These are phyloP conservation scores for Cataglyphis altisquamis DNA, from an alignment of 2,888 invertebrate genomes.

Conservation along the genomic window DNA sequence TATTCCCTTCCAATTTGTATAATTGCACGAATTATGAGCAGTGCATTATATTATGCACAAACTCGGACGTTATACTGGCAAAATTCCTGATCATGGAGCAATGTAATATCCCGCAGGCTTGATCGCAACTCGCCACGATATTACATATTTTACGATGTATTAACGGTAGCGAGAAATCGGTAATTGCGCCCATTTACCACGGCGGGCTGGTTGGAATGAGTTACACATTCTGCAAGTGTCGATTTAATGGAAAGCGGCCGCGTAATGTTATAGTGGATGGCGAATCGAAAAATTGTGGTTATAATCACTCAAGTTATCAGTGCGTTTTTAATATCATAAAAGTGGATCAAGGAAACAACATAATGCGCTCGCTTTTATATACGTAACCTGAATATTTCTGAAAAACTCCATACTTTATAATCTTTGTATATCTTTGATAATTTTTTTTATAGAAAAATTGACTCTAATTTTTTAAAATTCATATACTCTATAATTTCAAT, in stretches of 20 bases:
- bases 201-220: conserved; percentile 59
- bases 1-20: background rate
- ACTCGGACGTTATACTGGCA: background rate
- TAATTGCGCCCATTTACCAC: conserved; percentile 65
- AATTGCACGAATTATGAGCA: background rate
- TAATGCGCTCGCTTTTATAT: background rate
- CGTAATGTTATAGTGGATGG: background rate
- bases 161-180: conserved; percentile 74
- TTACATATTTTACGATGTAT: conserved; percentile 71
- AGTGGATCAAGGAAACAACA: background rate
- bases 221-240: conserved; percentile 64
- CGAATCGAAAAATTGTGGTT: conserved; percentile 29
- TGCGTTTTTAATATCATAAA: conserved; percentile 35
- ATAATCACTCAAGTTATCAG: conserved; percentile 17
- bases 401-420: background rate
- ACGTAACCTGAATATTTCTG: background rate
- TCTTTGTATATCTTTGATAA: background rate
- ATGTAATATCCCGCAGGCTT: conserved; percentile 45
- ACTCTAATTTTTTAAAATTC: background rate
- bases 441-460: background rate
- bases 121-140: conserved; percentile 66
- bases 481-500: background rate
- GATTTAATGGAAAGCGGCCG: conserved; percentile 60
- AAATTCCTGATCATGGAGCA: conserved; percentile 45
- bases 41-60: conserved; percentile 11